phyloP scores from a whole-genome alignment of 1,140 invertebrate genomes.

The Zaprionus ghesquierei region DNA sequence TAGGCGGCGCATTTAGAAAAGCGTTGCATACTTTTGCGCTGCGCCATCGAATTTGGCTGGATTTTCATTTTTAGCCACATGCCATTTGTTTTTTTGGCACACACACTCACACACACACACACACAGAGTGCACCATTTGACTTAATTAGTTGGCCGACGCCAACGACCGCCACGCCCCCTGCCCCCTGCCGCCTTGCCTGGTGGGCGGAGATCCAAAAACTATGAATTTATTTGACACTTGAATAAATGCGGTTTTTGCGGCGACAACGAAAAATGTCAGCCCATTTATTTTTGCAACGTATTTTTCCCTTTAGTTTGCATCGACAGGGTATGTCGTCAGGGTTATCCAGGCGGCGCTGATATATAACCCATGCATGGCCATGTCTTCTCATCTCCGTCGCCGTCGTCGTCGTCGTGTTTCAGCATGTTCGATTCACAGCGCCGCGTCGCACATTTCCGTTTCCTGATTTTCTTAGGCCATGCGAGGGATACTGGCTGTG shows the following conservation, averaged over 20 bases:
- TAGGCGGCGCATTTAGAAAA: conserved; percentile 37
- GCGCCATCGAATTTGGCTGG: conserved; percentile 25
- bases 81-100: conserved; percentile 38
- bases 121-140: conserved; percentile 53
- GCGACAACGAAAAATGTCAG: conserved; percentile 73
- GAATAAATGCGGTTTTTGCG: conserved; percentile 81
- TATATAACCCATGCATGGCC: conserved; percentile 58
- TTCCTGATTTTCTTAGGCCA: conserved; percentile 67
- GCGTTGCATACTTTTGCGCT: conserved; percentile 53
- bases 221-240: conserved; percentile 82
- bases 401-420: conserved; percentile 31
- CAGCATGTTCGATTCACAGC: conserved; percentile 72
- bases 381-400: conserved; percentile 44
- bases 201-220: conserved; percentile 41
- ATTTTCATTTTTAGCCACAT: conserved; percentile 19
- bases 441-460: conserved; percentile 66
- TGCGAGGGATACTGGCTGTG: neutral
- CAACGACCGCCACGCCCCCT: conserved; percentile 7
- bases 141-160: conserved; percentile 75
- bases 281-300: conserved; percentile 65
- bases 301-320: conserved; percentile 42
- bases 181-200: neutral
- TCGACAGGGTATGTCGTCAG: conserved; percentile 32
- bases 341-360: conserved; percentile 42
- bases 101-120: conserved; percentile 26